Evolutionary conservation across 1,140 invertebrate species (phyloP), one percentile per base, ranked within the genome.

Genomic region (Drosophila bifasciata): DNA sequence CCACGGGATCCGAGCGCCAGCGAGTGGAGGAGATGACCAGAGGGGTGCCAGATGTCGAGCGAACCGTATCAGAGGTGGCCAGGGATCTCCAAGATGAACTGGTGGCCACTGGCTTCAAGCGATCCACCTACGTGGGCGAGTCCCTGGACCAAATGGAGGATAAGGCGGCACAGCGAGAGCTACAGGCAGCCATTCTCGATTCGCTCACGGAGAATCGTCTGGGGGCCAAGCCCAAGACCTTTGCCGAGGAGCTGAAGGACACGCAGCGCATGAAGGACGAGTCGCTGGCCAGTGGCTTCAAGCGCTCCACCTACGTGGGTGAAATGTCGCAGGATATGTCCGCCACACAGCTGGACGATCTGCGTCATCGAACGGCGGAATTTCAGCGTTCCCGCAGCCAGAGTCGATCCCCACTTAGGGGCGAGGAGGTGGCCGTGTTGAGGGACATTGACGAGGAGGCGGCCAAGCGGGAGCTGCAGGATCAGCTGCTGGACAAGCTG

Each of bases 111-210:
- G 86, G 78, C 7, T 91, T 91, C 9, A 91, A 90, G 62, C 78
- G 90, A 0, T 91, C 90, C 23, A 90, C 85, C 5, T 91, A 91
- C 44, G 90, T 91, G 2, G 90, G 90, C 0, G 88, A 90, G 15
- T 91, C 88, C 2, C 19, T 88, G 4, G 90, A 91, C 39, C 50
- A 88, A 5, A 71, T 63, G 2, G 71, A 75, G 16, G 48, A 62
- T 8, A 79, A 71, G 1, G 67, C 52, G 0, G 64, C 80, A 0
- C 83, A 80, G 28, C 83, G 81, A 0, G 70, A 89, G 15, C 43
- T 91, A 0, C 89, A 91, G 40, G 69, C 77, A 4, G 67, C 71
- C 16, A 89, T 91, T 3, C 52, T 91, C 15, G 61, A 77, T 5
- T 89, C 90, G 2, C 43, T 89, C 1, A 52, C 58, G 0, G 83